These are phyloP conservation scores for Drosophila phalerata DNA, from an alignment of 2,888 invertebrate genomes.

Conservation along the genomic window DNA sequence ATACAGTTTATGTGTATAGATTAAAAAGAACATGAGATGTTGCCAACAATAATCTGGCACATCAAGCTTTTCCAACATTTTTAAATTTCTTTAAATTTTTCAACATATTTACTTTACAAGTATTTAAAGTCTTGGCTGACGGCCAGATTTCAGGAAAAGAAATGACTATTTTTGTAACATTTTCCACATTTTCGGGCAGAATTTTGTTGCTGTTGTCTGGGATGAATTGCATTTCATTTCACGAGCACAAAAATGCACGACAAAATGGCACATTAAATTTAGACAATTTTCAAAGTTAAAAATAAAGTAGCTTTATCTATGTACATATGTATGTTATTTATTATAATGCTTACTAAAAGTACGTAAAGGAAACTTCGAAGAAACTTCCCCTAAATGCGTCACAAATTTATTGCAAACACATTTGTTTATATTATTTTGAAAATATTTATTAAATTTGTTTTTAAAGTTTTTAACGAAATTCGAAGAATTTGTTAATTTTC, in stretches of 20 bases:
- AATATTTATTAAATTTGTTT: neutral
- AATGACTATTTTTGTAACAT: constrained; percentile 49
- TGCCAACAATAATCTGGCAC: constrained; percentile 3
- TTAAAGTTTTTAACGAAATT: neutral
- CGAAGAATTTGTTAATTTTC: neutral
- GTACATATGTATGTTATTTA: neutral
- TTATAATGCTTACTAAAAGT: neutral
- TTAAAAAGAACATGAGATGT: neutral
- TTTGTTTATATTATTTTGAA: neutral
- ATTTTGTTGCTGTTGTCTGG: neutral
- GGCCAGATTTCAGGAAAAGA: constrained; percentile 24
- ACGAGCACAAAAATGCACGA: constrained; percentile 20
- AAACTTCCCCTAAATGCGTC: neutral
- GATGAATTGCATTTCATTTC: constrained; percentile 25
- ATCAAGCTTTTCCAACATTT: neutral
- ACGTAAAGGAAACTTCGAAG: neutral
- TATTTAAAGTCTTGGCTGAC: constrained; percentile 39
- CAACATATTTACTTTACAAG: constrained; percentile 38
- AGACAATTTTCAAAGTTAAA: constrained; percentile 14
- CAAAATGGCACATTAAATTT: constrained; percentile 42
- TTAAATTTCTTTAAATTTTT: neutral
- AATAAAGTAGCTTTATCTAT: neutral
- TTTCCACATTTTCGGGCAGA: constrained; percentile 46
- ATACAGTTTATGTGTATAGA: neutral
- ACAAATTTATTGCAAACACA: neutral